Evolutionary conservation across 2,888 invertebrate species (phyloP).

Genomic region (Drosophila borealis): DNA sequence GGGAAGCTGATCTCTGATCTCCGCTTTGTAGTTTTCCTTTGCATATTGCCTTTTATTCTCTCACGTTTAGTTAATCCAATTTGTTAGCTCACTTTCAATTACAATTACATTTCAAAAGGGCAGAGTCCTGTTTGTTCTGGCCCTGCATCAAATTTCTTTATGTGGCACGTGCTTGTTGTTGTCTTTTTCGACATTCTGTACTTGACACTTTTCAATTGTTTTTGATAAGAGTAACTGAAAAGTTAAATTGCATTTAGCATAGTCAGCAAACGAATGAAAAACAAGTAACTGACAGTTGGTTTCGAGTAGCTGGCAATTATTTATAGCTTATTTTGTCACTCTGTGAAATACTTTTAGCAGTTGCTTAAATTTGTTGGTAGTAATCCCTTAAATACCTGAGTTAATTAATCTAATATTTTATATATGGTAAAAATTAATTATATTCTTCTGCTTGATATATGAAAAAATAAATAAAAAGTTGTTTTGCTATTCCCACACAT

Average conservation of each 20-base stretch:
- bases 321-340: neutral
- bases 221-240: conserved; percentile 25
- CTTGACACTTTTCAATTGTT: conserved; percentile 45
- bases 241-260: conserved; percentile 44
- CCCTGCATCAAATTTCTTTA: conserved; percentile 13
- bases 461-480: too few relatives aligned
- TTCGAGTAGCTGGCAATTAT: conserved; percentile 5
- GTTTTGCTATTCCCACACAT: too few relatives aligned
- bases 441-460: too few relatives aligned
- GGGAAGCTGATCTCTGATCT: conserved; percentile 18
- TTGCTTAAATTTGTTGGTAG: neutral
- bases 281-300: conserved; percentile 17
- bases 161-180: conserved; percentile 6
- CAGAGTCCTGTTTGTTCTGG: conserved; percentile 4
- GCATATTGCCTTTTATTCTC: neutral
- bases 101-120: conserved; percentile 21
- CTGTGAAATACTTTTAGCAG: neutral
- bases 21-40: neutral
- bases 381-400: neutral
- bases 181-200: conserved; percentile 13
- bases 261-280: conserved; percentile 20
- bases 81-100: conserved; percentile 39
- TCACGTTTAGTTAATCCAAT: conserved; percentile 11
- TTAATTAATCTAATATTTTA: neutral
- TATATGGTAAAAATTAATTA: too few relatives aligned